Evolutionary conservation across 2,797 vertebrate genomes (phyloP).

Genomic region (Lates japonicus): DNA sequence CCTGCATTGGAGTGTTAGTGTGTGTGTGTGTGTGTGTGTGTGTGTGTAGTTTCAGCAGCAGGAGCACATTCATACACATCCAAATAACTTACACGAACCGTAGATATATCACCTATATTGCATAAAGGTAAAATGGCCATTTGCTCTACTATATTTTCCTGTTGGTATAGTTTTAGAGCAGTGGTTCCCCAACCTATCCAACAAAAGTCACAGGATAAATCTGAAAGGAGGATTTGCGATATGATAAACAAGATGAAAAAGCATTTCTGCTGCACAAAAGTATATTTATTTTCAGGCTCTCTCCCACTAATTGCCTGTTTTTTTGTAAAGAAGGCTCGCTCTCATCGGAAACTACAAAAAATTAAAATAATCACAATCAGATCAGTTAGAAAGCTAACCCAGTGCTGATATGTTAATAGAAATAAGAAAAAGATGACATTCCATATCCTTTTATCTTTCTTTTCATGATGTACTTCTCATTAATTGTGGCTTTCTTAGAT

Average conservation of each 20-base stretch:
- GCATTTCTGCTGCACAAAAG: no score
- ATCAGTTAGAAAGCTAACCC: not conserved
- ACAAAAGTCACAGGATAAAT: no score
- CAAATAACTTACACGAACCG: not conserved
- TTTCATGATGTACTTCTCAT: no score
- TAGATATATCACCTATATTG: not conserved
- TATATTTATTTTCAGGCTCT: no score
- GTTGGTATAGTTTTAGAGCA: not conserved
- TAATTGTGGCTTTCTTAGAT: not conserved
- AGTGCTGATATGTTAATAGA: not conserved
- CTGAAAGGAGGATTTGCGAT: no score
- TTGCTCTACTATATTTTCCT: not conserved
- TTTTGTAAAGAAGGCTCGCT: no score
- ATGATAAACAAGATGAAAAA: no score
- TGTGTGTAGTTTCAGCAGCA: conserved; percentile 11
- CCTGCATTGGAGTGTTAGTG: not conserved
- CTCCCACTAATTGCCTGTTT: not conserved
- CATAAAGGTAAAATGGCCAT: no score
- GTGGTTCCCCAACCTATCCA: not conserved
- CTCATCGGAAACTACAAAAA: not conserved
- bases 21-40: not conserved
- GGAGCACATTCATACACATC: not conserved
- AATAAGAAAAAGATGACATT: not conserved
- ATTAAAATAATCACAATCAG: not conserved
- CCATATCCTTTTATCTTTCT: no score